These are phyloP conservation scores for Ectemnius lituratus DNA, from an alignment of 2,888 invertebrate genomes.

Conservation along the genomic window DNA sequence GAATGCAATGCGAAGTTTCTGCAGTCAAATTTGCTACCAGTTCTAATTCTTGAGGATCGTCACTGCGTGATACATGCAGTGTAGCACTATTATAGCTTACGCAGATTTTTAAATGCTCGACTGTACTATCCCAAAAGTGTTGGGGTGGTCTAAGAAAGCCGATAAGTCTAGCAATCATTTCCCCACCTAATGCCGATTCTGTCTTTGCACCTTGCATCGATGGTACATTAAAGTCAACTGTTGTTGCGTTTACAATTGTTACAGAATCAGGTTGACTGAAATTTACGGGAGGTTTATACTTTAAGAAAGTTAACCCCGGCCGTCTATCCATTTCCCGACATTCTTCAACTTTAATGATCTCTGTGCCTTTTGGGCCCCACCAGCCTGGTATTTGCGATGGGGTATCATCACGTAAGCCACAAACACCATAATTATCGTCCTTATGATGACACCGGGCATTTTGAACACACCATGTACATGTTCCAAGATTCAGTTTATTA, in stretches of 20 bases:
- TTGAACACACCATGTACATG: constrained; percentile 96
- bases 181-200: constrained; percentile 85
- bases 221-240: constrained; percentile 87
- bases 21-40: constrained; percentile 84
- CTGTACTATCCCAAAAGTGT: constrained; percentile 83
- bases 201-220: constrained; percentile 84
- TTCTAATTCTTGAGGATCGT: constrained; percentile 71
- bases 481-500: constrained; percentile 87
- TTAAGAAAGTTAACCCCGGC: constrained; percentile 92
- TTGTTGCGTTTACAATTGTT: constrained; percentile 90
- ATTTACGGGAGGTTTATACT: constrained; percentile 93
- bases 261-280: constrained; percentile 93
- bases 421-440: constrained; percentile 90
- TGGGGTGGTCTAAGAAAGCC: constrained; percentile 91
- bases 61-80: constrained; percentile 76
- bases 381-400: constrained; percentile 91
- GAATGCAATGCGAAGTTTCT: constrained; percentile 85
- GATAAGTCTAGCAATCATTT: constrained; percentile 86
- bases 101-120: constrained; percentile 87
- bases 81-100: constrained; percentile 88
- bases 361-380: constrained; percentile 93
- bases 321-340: constrained; percentile 89
- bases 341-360: constrained; percentile 85
- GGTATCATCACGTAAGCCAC: constrained; percentile 88
- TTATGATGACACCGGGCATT: constrained; percentile 93